Evolutionary conservation across 2,888 invertebrate genomes (phyloP), one percentile per base, ranked within the genome.

Genomic region (Trilocha varians): DNA sequence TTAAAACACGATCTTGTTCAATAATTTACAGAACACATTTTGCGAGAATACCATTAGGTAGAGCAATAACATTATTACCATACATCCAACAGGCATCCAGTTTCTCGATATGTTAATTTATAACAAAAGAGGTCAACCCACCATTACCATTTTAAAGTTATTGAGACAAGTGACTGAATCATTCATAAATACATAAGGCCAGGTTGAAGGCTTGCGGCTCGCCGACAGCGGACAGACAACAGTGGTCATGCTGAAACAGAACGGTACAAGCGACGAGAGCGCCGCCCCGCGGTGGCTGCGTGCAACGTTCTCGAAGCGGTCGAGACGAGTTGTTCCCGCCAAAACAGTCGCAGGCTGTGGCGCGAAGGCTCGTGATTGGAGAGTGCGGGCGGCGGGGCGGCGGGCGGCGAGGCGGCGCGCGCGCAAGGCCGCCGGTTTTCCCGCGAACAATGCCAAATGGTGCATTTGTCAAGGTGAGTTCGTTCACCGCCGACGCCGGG

Each of bases 401-500:
- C 65, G 68, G 62, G n/a, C 52, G 69, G 62, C 63, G 70, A 65
- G 65, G 70, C 66, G 72, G 72, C 71, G 79, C 78, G 71, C 78
- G 74, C 75, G 80, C 82, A 83, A 83, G 83, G 82, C 84, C 82
- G 82, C 77, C 78, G 80, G 82, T 85, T 85, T 84, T 83, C 84
- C 84, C 84, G 83, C 84, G 80, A 85, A 85, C 85, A 85, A 85
- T 84, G 85, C 85, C 85, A 83, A 85, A 85, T 85, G 84, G 83
- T 85, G 85, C 85, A 85, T 85, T 84, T 84, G 85, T 85, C 85
- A 85, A 85, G 85, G 85, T 83, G 79, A 85, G 84, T 83, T 83
- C 85, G 85, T 83, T 84, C 84, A 83, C 84, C 84, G 83, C 67
- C 76, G 80, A 73, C 82, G 82, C 77, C 70, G 67, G 70, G 71